Evolutionary conservation across 2,113 vertebrate species (phyloP).

Genomic region (Sturnus vulgaris): DNA sequence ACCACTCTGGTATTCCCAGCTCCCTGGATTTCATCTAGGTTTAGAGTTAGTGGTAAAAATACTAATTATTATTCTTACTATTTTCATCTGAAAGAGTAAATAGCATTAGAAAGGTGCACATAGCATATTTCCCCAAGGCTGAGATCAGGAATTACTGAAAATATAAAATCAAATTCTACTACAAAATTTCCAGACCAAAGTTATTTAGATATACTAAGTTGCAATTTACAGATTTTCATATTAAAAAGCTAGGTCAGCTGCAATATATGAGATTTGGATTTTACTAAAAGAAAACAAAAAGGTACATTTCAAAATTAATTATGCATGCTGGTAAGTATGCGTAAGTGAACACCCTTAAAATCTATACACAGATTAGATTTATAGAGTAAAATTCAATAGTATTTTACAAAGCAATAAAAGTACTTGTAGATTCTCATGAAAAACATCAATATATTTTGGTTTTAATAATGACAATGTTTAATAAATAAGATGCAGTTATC

Average conservation of each 20-base stretch:
- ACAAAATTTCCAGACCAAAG: not conserved
- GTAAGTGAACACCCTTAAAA: constrained; percentile 58
- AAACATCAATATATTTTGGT: constrained; percentile 72
- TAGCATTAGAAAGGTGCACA: not conserved
- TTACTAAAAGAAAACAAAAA: constrained; percentile 1
- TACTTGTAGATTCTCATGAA: constrained; percentile 66
- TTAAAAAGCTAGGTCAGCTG: not conserved
- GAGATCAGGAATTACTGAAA: not conserved
- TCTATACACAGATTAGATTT: constrained; percentile 72
- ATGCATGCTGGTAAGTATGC: constrained; percentile 24
- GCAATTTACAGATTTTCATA: constrained; percentile 28
- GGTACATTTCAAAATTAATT: constrained; percentile 68
- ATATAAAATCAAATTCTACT: not conserved
- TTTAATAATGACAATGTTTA: constrained; percentile 75
- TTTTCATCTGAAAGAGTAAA: not conserved
- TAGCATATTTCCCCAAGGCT: not conserved
- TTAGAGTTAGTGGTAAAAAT: not conserved
- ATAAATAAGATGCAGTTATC: constrained; percentile 68
- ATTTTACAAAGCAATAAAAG: constrained; percentile 75
- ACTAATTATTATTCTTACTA: not conserved
- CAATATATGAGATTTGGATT: not conserved
- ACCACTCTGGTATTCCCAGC: not conserved
- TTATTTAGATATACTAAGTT: constrained; percentile 22
- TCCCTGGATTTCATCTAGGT: not conserved
- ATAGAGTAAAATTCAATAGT: constrained; percentile 75